Evolutionary conservation across 2,888 invertebrate genomes (phyloP), one percentile per base, ranked within the genome.

Genomic region (Lasiommata megera): DNA sequence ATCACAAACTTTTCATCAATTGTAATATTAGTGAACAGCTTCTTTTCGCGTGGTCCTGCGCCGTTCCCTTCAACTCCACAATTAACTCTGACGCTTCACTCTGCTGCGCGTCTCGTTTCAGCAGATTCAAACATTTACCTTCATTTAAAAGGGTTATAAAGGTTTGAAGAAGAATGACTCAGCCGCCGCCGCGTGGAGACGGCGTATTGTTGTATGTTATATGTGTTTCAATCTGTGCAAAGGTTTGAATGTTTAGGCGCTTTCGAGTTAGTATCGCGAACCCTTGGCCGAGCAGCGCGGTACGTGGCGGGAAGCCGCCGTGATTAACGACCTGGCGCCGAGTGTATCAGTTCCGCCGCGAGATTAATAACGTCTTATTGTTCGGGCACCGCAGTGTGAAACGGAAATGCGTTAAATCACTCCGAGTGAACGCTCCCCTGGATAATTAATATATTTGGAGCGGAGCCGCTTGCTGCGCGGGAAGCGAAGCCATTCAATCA

Each of bases 341-440:
- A 23, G 17, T 7, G 29, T 17, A 46, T 29, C 29, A 6, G 8
- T 6, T 31, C 46, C 16, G 8, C 2, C 1, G 14, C 7, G 6
- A 46, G 29, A 46, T 46, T 46, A 46, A 46, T 46, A 46, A 46
- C 16, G 16, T 46, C 16, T 46, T 46, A 46, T 46, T 46, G 46
- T 46, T 31, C 16, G 46, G 31, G 8, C 31, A 16, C 14, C 29
- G 12, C 7, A n/a, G 23, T 28, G 43, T 28, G 43, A 46, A 41
- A 16, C 46, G 46, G 43, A 44, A 29, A 29, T 29, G 11, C 46
- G 46, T 31, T 46, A 14, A 46, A 46, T 46, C 46, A 46, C 46
- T 46, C 46, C 46, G 29, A 14, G 11, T 34, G 11, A 12, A 14
- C 37, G 37, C 14, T 31, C 29, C 16, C 14, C 11, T 16, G 46